These are phyloP conservation scores for Saturnia pavonia DNA, from an alignment of 2,888 invertebrate genomes.

Conservation along the genomic window DNA sequence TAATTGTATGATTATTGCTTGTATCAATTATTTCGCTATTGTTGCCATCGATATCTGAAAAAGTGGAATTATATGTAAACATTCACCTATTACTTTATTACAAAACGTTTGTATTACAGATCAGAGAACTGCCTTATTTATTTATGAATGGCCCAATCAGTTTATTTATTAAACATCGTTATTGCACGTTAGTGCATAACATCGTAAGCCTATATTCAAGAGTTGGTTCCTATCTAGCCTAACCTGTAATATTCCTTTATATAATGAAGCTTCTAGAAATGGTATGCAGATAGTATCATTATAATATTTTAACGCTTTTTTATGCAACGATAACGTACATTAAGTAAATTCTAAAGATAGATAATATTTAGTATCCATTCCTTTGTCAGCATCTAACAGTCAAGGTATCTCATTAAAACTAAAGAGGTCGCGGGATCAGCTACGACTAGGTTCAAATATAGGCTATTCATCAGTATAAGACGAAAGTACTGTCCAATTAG, in stretches of 20 bases:
- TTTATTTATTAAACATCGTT: too few relatives aligned
- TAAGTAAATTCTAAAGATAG: background rate
- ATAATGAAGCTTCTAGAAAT: background rate
- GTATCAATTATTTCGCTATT: conserved; percentile 38
- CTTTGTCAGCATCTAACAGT: background rate
- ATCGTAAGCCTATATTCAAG: background rate
- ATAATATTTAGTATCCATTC: background rate
- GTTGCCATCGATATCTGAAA: conserved; percentile 68
- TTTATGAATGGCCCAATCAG: background rate
- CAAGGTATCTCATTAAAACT: background rate
- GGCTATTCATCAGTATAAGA: background rate
- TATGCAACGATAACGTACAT: background rate
- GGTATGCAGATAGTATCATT: background rate
- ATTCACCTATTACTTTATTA: background rate
- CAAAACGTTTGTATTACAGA: background rate
- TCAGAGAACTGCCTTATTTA: background rate
- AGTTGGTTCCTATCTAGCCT: background rate
- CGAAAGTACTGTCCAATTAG: background rate
- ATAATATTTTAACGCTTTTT: too few relatives aligned
- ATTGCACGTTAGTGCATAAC: too few relatives aligned
- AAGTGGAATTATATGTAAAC: background rate
- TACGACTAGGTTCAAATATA: background rate
- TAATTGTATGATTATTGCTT: conserved; percentile 24
- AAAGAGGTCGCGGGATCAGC: background rate
- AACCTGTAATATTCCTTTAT: background rate